Evolutionary conservation across 2,113 vertebrate genomes (phyloP).

Genomic region (Strigops habroptila): DNA sequence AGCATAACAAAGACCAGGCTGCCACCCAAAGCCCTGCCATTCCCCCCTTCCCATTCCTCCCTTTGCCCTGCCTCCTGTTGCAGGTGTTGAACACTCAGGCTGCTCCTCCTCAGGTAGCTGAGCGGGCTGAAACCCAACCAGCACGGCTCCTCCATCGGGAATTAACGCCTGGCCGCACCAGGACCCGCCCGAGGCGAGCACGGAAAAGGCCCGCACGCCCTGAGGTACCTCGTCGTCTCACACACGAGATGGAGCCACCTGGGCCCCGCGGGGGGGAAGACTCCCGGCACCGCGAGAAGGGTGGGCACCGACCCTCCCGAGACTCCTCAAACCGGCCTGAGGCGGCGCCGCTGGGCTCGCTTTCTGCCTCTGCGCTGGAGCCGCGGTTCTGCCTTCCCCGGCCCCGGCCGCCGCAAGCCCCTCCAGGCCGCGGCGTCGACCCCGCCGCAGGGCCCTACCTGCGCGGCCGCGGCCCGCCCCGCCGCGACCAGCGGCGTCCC

Average conservation of each 20-base stretch:
- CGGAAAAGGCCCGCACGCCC: background rate
- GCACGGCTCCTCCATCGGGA: background rate
- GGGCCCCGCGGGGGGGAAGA: too few species aligned
- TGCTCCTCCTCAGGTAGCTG: background rate
- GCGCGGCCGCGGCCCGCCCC: background rate
- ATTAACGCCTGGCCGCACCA: rapidly evolving
- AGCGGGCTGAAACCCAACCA: background rate
- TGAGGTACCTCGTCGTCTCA: background rate
- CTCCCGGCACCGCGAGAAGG: background rate
- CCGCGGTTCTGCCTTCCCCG: background rate
- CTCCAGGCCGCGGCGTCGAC: too few species aligned
- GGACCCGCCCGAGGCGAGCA: rapidly evolving
- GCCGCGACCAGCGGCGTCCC: constrained; percentile 8
- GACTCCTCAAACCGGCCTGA: background rate
- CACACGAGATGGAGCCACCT: rapidly evolving
- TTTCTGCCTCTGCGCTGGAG: background rate
- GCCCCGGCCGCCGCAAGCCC: rapidly evolving
- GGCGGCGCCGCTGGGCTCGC: background rate
- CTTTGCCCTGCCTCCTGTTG: background rate
- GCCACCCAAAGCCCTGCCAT: background rate
- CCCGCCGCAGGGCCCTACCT: background rate
- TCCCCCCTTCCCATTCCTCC: background rate
- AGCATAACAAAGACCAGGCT: rapidly evolving
- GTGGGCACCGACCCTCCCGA: too few species aligned
- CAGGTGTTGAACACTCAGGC: background rate